Evolutionary conservation across 1,140 invertebrate genomes (phyloP), one percentile per base, ranked within the genome.

Genomic region (Heliconius hermathena): DNA sequence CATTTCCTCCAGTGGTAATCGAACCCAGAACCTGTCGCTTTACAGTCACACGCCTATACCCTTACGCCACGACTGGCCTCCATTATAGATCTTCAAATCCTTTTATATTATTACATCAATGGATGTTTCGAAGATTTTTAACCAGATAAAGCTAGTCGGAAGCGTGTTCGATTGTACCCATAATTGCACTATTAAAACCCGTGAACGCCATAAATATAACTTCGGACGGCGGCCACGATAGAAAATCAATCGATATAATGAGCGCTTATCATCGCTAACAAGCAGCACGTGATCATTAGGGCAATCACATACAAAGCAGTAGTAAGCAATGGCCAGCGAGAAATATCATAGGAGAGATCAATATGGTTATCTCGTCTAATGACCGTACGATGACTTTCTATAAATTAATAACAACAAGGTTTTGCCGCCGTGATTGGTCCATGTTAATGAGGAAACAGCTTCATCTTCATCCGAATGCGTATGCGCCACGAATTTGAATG

Each of bases 371-470:
- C 88, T 87, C 85, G 74, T 81, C 91, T 94, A 94, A 94, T 94
- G 91, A 90, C 79, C 83, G 60, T 83, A 88, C 88, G 88, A 93
- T 94, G 92, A 93, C 92, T 94, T 93, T 94, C 92, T 92, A 93
- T 93, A 94, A 93, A 94, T 93, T 92, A 91, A 92, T 94, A 94
- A 93, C 90, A 93, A 92, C 90, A 88, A 89, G 83, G 82, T 76
- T 74, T 87, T 85, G 85, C 84, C 74, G 83, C 85, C 84, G 86
- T 86, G 91, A 93, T 90, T 90, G 91, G 90, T 78, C 86, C 81
- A 81, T 79, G 75, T 91, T 92, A 93, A 93, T 93, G 88, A 93
- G 88, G 89, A 89, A 91, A 86, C 85, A 87, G 89, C 90, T 93
- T 90, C 88, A 91, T 93, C 87, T 86, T 82, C 74, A 79, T 78